Conservation (phyloP, 2,113 vertebrate genomes). For the Epinephelus moara region DNA sequence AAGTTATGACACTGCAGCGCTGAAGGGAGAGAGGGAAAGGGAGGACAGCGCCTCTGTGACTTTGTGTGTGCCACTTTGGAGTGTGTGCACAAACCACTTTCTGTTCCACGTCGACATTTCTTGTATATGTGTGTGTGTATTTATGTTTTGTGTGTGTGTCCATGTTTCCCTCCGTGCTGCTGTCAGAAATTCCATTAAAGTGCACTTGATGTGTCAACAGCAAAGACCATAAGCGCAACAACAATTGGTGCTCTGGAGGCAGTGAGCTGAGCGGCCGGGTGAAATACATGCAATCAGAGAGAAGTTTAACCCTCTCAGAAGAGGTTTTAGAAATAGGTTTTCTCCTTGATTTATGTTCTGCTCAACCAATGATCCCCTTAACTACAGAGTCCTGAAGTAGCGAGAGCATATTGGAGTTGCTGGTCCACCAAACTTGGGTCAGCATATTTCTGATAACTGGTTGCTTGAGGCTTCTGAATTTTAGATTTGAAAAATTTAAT, state of each 20-base stretch:
- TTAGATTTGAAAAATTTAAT: not conserved
- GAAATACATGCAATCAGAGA: conserved; percentile 39
- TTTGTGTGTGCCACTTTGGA: too few relatives aligned
- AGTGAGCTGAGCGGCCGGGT: not conserved
- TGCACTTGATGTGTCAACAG: conserved; percentile 43
- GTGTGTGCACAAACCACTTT: not conserved
- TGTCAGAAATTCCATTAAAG: conserved; percentile 65
- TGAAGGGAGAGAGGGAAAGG: not conserved
- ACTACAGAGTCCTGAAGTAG: conserved; percentile 6
- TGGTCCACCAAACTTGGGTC: not conserved
- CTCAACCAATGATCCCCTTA: conserved; percentile 2
- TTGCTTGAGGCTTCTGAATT: not conserved
- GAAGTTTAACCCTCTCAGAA: conserved; percentile 15
- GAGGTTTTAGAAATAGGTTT: conserved; percentile 37
- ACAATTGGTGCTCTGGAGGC: not conserved
- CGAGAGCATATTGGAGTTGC: not conserved
- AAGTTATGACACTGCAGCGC: conserved; percentile 9
- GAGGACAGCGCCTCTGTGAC: not conserved
- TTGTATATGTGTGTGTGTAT: conserved; percentile 20
- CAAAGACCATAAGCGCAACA: conserved; percentile 7
- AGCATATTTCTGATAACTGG: not conserved
- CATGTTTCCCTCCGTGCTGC: not conserved
- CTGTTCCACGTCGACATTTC: not conserved
- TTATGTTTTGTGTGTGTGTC: conserved; percentile 15
- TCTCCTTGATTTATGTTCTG: conserved; percentile 45